A percentile compares a stretch with the other conserved stretches of the same genome.
Evolutionary conservation across 2,113 vertebrate genomes (phyloP).

Genomic region (Vulpes lagopus): DNA sequence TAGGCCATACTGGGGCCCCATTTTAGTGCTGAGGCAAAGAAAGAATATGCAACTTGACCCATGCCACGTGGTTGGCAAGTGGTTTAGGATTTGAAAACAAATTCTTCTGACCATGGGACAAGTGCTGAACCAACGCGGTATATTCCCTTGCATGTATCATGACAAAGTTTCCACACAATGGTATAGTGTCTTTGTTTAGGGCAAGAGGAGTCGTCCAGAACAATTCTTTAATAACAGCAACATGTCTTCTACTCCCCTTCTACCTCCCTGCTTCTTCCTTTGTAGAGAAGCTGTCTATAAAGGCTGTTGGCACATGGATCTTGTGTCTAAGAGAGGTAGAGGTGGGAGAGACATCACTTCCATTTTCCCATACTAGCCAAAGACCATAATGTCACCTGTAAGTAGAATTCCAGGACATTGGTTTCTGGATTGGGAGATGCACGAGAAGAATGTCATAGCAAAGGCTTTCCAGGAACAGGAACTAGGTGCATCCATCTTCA

Average conservation of each 20-base stretch:
- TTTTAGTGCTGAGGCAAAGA: not conserved
- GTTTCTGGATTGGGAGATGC: not conserved
- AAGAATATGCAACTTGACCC: not conserved
- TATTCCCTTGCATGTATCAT: not conserved
- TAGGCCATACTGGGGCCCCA: not conserved
- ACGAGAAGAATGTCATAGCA: not conserved
- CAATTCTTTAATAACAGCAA: not conserved
- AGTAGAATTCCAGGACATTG: not conserved
- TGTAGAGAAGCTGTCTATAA: not conserved
- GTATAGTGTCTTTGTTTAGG: not conserved
- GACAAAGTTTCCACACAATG: not conserved
- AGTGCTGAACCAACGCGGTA: not conserved
- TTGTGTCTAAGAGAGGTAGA: too few species aligned
- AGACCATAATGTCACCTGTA: not conserved
- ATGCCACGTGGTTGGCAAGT: not conserved
- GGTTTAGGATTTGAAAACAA: not conserved
- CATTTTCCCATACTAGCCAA: not conserved
- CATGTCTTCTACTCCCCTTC: not conserved
- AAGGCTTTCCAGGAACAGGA: not conserved
- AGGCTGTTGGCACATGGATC: not conserved
- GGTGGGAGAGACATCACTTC: not conserved
- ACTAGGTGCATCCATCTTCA: not conserved
- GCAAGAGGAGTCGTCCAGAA: not conserved
- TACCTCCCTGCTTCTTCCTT: not conserved
- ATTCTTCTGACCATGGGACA: slow-evolving; percentile 25